Evolutionary conservation across 2,797 vertebrate genomes (phyloP), one percentile per base, ranked within the genome.

Genomic region (Bryconaethiops microstoma): DNA sequence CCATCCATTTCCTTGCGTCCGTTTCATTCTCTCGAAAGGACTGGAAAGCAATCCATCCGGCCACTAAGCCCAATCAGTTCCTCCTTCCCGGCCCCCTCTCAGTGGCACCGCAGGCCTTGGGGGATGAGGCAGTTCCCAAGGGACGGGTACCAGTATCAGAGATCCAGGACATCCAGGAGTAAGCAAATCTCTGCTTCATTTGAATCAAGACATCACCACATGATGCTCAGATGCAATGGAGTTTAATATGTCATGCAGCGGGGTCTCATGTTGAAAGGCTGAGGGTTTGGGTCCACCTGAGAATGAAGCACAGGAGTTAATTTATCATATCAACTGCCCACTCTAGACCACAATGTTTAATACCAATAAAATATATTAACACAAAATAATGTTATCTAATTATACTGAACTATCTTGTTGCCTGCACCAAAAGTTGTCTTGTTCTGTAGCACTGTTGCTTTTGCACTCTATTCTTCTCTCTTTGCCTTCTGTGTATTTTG

Each of bases 191-290:
- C 90, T 84, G 82, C 88, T 90, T 87, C 9, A 17, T 81, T 85
- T 74, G 39, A 87, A 90, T 74, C 86, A 85, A 63, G 85, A 74
- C 82, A 81, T 82, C 86, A 83, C 81, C 39, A 87, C 80, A 84
- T 72, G 87, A 92, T 87, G 71, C 87, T 90, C 87, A 82, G 88
- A 84, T 79, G 21, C 87, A 87, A 60, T 68, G 84, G 86, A 35
- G 90, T 93, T 99, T 95, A 99, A 89, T 96, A 98, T 7, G 98
- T 99, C 97, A 97, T 96, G 94, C 97, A 98, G 88, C 96, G 96
- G 0, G 93, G 97, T 84, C 97, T 94, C 77, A 94, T 94, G 88
- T 48, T 88, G 17, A 90, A 45, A 0, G 91, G 80, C 7, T 93
- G 78, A 0, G 97, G 97, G 87, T 99, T 97, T 0, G 97, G 98